Evolutionary conservation across 2,888 invertebrate genomes (phyloP).

Genomic region (Thera obeliscata): DNA sequence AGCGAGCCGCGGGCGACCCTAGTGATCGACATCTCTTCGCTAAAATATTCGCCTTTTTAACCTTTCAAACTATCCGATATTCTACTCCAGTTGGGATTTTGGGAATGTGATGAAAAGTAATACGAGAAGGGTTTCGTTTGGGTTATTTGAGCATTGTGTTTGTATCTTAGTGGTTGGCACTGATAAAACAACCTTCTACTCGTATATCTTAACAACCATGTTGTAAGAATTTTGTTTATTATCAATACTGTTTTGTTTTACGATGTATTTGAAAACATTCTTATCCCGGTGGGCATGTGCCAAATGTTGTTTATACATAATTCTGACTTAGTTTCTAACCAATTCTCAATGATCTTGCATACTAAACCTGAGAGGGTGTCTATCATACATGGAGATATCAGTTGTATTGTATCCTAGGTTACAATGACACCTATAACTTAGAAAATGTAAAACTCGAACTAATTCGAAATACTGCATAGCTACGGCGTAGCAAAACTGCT

Average conservation of each 20-base stretch:
- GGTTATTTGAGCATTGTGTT: slow-evolving; percentile 15
- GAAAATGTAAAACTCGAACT: neutral
- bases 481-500: slow-evolving; percentile 21
- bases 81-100: slow-evolving; percentile 35
- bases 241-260: no score
- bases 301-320: no score
- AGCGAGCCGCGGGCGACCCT: slow-evolving; percentile 32
- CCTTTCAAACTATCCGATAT: slow-evolving; percentile 44
- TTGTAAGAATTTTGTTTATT: neutral
- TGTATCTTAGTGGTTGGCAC: slow-evolving; percentile 14
- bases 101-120: slow-evolving; percentile 28
- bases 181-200: slow-evolving; percentile 3
- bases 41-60: slow-evolving; percentile 40
- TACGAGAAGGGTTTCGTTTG: slow-evolving; percentile 22
- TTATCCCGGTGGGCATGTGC: no score
- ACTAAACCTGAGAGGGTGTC: no score
- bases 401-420: no score
- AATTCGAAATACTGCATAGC: slow-evolving; percentile 8
- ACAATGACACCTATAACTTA: no score
- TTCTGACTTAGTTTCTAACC: no score
- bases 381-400: no score
- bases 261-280: no score
- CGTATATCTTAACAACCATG: neutral
- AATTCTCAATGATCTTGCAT: no score
- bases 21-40: slow-evolving; percentile 40